Evolutionary conservation across 2,113 vertebrate species (phyloP).

Genomic region (Microcebus lehilahytsara): DNA sequence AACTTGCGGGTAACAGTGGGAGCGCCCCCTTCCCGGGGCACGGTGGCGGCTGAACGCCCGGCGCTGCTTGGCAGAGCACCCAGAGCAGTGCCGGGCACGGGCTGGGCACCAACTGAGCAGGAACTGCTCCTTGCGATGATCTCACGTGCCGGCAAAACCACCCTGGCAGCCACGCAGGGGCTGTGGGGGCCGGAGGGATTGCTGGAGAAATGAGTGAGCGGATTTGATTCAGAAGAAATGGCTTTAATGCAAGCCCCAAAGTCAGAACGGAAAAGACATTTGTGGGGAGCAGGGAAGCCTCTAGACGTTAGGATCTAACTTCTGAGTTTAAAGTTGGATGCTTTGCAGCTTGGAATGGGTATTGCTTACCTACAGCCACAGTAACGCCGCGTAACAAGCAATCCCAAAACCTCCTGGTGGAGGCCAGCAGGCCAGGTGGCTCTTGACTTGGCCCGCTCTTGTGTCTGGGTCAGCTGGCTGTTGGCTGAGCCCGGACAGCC

Average conservation of each 20-base stretch:
- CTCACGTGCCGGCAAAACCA: too few species aligned
- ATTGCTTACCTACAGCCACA: rapidly evolving
- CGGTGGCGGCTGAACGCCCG: rapidly evolving
- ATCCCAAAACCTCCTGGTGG: rapidly evolving
- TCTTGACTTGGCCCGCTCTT: neutral
- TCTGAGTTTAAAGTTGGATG: neutral
- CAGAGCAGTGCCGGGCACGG: rapidly evolving
- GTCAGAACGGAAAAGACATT: neutral
- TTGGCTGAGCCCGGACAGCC: neutral
- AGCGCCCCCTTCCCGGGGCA: too few species aligned
- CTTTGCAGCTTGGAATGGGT: neutral
- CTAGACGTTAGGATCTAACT: neutral
- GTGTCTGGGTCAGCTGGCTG: neutral
- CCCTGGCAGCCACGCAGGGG: neutral
- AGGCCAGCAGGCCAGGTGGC: neutral
- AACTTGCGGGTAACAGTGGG: rapidly evolving
- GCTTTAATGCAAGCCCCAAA: neutral
- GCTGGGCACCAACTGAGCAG: rapidly evolving
- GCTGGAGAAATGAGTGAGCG: neutral
- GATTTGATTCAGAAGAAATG: neutral
- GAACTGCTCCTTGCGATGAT: neutral
- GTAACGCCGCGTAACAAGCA: neutral
- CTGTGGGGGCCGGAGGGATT: rapidly evolving
- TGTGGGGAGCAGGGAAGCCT: neutral
- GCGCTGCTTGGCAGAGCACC: rapidly evolving